phyloP scores from a whole-genome alignment of 2,113 vertebrate genomes.

The Tetraodon nigroviridis region DNA sequence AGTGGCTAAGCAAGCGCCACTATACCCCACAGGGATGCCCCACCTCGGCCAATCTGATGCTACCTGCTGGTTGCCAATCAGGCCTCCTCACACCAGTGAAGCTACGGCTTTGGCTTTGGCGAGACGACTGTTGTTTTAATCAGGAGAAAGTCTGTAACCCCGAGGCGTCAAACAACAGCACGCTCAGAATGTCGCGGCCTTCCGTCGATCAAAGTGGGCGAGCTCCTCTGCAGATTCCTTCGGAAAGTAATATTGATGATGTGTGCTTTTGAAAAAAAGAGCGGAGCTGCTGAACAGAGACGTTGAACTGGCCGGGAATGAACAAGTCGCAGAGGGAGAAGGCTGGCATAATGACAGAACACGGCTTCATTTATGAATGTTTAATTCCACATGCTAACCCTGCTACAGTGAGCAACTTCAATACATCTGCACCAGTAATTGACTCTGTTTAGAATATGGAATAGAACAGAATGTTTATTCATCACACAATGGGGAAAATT shows the following conservation, averaged over 20 bases:
- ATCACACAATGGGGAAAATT: no score
- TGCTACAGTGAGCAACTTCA: background rate
- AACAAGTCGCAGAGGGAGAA: slow-evolving; percentile 19
- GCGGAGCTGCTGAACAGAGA: slow-evolving; percentile 33
- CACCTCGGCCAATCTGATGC: slow-evolving; percentile 36
- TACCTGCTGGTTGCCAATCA: slow-evolving; percentile 29
- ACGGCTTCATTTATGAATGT: background rate
- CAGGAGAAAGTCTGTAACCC: slow-evolving; percentile 2
- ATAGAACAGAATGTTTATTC: no score
- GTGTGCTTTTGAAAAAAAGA: slow-evolving; percentile 38
- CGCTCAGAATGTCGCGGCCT: slow-evolving; percentile 39
- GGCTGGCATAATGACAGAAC: background rate
- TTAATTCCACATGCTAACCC: background rate
- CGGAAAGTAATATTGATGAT: slow-evolving; percentile 55
- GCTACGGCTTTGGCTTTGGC: background rate
- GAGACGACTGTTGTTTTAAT: slow-evolving; percentile 13
- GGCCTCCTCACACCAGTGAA: background rate
- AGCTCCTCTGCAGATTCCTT: no score
- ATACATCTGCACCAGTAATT: background rate
- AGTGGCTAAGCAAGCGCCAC: slow-evolving; percentile 42
- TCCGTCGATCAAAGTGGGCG: slow-evolving; percentile 52
- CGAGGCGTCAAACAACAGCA: slow-evolving; percentile 26
- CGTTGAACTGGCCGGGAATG: slow-evolving; percentile 24
- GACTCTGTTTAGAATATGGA: no score
- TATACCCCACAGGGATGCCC: slow-evolving; percentile 42